Percentiles rank a stretch among this genome's conserved stretches.
phyloP scores from a whole-genome alignment of 2,113 vertebrate genomes.

The Arenaria interpres region DNA sequence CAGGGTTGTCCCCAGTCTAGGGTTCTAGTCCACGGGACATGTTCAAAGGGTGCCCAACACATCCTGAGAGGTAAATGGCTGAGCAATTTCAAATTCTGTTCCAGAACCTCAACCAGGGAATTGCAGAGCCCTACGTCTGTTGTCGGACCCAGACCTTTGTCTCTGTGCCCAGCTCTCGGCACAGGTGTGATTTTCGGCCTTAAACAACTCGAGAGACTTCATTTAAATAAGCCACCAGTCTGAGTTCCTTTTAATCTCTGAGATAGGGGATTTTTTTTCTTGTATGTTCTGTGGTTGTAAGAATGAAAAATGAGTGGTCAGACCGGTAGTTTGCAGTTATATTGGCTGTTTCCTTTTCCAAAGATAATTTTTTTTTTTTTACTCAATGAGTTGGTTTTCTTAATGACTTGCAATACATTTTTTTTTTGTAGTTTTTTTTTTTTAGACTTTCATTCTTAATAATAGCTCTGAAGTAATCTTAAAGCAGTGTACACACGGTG shows the following conservation, averaged over 20 bases:
- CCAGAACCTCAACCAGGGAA: not conserved
- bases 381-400: slow-evolving; percentile 47
- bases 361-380: slow-evolving; percentile 23
- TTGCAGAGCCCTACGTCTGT: not conserved
- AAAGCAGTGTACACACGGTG: not conserved
- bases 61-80: not conserved
- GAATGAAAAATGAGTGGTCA: slow-evolving; percentile 68
- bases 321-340: slow-evolving; percentile 41
- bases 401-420: slow-evolving; percentile 31
- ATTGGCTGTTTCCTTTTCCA: slow-evolving; percentile 54
- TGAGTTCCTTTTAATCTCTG: slow-evolving; percentile 28
- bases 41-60: not conserved
- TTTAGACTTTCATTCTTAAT: slow-evolving; percentile 36
- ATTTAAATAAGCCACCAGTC: slow-evolving; percentile 39
- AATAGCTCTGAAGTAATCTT: slow-evolving; percentile 4
- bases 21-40: not conserved
- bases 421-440: not conserved
- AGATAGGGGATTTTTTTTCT: slow-evolving; percentile 26
- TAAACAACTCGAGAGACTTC: not conserved
- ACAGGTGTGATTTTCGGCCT: slow-evolving; percentile 60
- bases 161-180: not conserved
- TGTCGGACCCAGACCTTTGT: not conserved
- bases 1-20: not conserved
- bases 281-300: slow-evolving; percentile 34
- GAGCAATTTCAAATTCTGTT: not conserved